Conservation (phyloP, 2,888 invertebrate genomes). For the Melipona beecheii region DNA sequence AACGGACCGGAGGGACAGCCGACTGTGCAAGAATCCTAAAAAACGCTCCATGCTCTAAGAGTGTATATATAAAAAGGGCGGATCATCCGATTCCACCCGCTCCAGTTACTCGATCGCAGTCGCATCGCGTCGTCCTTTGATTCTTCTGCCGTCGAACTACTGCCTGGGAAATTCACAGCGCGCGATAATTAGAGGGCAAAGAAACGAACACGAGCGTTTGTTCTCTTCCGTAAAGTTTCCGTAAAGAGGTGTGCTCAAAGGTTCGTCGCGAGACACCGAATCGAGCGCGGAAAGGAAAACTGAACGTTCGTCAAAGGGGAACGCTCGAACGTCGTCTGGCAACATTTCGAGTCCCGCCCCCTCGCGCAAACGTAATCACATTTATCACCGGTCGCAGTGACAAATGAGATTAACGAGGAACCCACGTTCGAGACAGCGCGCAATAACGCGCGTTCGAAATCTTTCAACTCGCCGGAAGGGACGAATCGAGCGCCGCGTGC, state of each 20-base stretch:
- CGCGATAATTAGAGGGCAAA: slow-evolving; percentile 23
- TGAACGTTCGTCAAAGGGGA: slow-evolving; percentile 23
- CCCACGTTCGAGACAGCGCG: slow-evolving; percentile 1
- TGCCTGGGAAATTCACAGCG: not conserved
- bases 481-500: slow-evolving; percentile 39
- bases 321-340: not conserved
- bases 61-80: too few relatives aligned
- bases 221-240: not conserved
- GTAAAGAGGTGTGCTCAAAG: slow-evolving; percentile 23
- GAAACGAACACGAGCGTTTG: slow-evolving; percentile 21
- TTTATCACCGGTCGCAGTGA: slow-evolving; percentile 23
- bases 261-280: slow-evolving; percentile 17
- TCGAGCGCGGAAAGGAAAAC: slow-evolving; percentile 33
- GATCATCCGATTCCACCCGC: slow-evolving; percentile 5
- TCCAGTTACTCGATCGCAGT: too few relatives aligned
- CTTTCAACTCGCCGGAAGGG: slow-evolving; percentile 51
- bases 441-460: slow-evolving; percentile 51
- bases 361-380: slow-evolving; percentile 43
- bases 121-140: not conserved
- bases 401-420: slow-evolving; percentile 43
- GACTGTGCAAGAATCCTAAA: too few relatives aligned
- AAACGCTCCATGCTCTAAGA: too few relatives aligned
- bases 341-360: not conserved
- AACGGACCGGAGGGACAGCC: not conserved
- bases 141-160: not conserved